Evolutionary conservation across 1,140 invertebrate genomes (phyloP).

Genomic region (Scaptodrosophila lebanonensis): DNA sequence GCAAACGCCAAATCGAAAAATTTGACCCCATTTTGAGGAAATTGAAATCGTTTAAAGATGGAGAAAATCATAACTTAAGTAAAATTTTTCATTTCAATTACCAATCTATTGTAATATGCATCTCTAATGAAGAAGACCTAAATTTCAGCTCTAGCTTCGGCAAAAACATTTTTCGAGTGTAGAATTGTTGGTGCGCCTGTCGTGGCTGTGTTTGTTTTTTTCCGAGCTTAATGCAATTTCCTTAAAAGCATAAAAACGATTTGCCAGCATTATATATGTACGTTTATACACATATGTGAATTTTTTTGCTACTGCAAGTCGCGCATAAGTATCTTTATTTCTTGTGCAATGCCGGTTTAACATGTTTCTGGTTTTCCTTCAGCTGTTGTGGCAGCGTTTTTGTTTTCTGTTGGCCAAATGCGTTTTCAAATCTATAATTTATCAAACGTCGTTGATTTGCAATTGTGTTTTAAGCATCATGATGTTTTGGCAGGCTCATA

Average conservation of each 20-base stretch:
- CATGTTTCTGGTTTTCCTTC: conserved; percentile 7
- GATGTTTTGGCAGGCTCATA: conserved; percentile 30
- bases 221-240: conserved; percentile 39
- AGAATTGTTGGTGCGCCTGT: not conserved
- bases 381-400: conserved; percentile 8
- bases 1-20: too few species aligned
- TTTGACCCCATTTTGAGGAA: too few species aligned
- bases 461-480: conserved; percentile 24
- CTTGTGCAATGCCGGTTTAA: conserved; percentile 30
- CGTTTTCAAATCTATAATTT: conserved; percentile 29
- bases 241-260: conserved; percentile 51
- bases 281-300: too few species aligned
- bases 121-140: too few species aligned
- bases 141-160: too few species aligned
- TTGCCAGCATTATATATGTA: conserved; percentile 29
- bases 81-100: too few species aligned
- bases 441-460: conserved; percentile 32
- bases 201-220: conserved; percentile 12
- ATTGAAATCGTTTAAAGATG: too few species aligned
- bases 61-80: too few species aligned
- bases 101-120: too few species aligned
- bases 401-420: conserved; percentile 4
- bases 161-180: too few species aligned
- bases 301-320: too few species aligned
- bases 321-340: conserved; percentile 4